A percentile compares a stretch with the other conserved stretches of the same genome.
phyloP scores from a whole-genome alignment of 2,113 vertebrate species.

The Lepisosteus oculatus region DNA sequence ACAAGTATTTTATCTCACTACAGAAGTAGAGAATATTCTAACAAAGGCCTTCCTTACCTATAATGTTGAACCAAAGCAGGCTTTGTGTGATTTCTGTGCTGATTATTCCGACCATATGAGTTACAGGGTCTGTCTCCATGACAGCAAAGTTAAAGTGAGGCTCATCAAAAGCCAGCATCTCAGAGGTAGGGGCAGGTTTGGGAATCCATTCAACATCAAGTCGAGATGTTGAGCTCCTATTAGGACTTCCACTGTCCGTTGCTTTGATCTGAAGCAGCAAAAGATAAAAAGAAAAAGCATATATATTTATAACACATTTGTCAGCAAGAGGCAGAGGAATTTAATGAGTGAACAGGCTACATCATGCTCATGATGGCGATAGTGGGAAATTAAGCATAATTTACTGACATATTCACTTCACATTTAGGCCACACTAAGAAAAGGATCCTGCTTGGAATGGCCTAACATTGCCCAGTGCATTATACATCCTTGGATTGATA shows the following conservation, averaged over 20 bases:
- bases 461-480: no score
- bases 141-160: slow-evolving; percentile 82
- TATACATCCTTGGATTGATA: no score
- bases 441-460: no score
- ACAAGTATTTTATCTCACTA: no score
- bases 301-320: no score
- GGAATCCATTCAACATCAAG: slow-evolving; percentile 87
- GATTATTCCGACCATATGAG: slow-evolving; percentile 93
- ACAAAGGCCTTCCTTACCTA: slow-evolving; percentile 66
- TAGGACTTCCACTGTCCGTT: slow-evolving; percentile 75
- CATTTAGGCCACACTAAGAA: no score
- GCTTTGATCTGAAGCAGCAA: slow-evolving; percentile 76
- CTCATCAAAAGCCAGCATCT: slow-evolving; percentile 80
- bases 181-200: slow-evolving; percentile 59
- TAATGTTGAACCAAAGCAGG: slow-evolving; percentile 83
- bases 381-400: no score
- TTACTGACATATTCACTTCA: no score
- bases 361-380: no score
- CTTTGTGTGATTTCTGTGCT: slow-evolving; percentile 73
- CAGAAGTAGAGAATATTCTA: no score
- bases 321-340: no score
- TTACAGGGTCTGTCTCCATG: slow-evolving; percentile 90
- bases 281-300: background rate
- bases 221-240: slow-evolving; percentile 72
- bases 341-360: no score